Percentiles rank a stretch among this genome's conserved stretches.
These are phyloP conservation scores for pig (Sus scrofa) DNA, from an alignment of 2,113 vertebrate genomes.

Conservation along the genomic window T2T-Sscrofa CM000813.6:4781501-4782000, in stretches of 20 bases:
- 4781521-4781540: no score
- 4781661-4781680: background rate
- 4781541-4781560: no score
- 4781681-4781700: background rate
- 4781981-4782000: background rate
- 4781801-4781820: background rate
- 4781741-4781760: background rate
- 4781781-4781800: background rate
- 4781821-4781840: background rate
- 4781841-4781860: background rate
- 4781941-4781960: background rate
- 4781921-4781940: background rate
- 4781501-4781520: no score
- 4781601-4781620: no score
- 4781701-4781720: background rate
- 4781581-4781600: no score
- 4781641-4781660: no score
- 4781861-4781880: background rate
- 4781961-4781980: background rate
- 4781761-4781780: background rate
- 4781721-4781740: background rate
- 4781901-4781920: background rate
- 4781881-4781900: background rate
- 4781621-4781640: no score
- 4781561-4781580: no score